phyloP scores from a whole-genome alignment of 2,113 vertebrate species.

The Athene noctua region DNA sequence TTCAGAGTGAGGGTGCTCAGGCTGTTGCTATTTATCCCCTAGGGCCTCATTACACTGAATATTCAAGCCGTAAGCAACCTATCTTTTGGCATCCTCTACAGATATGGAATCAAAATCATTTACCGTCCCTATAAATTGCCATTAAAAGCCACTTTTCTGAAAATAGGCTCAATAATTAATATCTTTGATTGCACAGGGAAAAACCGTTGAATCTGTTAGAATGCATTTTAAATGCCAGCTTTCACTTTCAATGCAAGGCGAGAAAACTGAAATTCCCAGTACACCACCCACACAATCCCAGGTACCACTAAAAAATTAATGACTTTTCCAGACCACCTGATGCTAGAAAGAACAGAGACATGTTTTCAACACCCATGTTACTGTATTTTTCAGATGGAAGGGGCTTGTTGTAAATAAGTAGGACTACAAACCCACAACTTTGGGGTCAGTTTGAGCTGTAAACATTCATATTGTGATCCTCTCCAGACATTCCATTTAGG shows the following conservation, averaged over 20 bases:
- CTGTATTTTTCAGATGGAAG: not conserved
- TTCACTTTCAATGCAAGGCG: constrained; percentile 13
- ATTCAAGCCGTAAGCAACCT: constrained; percentile 57
- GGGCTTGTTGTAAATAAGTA: not conserved
- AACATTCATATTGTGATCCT: not conserved
- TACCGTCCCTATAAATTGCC: constrained; percentile 55
- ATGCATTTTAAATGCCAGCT: constrained; percentile 46
- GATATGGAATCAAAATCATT: constrained; percentile 56
- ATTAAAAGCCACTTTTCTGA: constrained; percentile 57
- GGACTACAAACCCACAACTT: not conserved
- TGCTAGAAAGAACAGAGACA: not conserved
- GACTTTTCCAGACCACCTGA: constrained; percentile 50
- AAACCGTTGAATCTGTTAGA: constrained; percentile 55
- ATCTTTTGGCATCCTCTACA: constrained; percentile 51
- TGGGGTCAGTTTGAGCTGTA: not conserved
- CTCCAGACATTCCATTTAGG: not conserved
- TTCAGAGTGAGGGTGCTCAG: constrained; percentile 35
- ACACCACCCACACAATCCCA: constrained; percentile 4
- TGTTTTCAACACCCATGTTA: not conserved
- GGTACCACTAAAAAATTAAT: constrained; percentile 19
- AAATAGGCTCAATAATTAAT: constrained; percentile 70
- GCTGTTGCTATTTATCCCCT: constrained; percentile 42
- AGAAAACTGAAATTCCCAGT: constrained; percentile 19
- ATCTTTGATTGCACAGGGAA: constrained; percentile 59
- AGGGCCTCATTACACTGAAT: constrained; percentile 60